These are phyloP conservation scores for Columba guinea DNA, from an alignment of 2,797 vertebrate species.

Conservation along the genomic window DNA sequence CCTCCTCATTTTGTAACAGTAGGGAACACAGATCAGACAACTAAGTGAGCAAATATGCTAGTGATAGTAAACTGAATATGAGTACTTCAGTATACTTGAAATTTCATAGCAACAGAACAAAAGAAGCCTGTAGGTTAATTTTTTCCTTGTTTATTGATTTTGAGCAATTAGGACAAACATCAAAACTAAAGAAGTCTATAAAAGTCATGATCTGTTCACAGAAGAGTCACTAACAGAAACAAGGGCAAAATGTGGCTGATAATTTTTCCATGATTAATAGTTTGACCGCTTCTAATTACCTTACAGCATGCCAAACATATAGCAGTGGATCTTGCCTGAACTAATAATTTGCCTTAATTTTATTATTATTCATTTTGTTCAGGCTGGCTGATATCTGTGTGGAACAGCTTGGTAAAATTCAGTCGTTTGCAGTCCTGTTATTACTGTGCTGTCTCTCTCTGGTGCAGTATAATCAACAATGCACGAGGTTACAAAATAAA, in stretches of 20 bases:
- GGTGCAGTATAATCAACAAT: slow-evolving; percentile 28
- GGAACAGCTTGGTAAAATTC: slow-evolving; percentile 49
- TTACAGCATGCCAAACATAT: not conserved
- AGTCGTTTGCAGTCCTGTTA: slow-evolving; percentile 8
- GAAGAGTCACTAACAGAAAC: not conserved
- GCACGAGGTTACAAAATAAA: not conserved
- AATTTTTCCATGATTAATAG: slow-evolving; percentile 20
- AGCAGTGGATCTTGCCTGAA: not conserved
- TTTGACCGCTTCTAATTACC: slow-evolving; percentile 28
- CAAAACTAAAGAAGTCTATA: not conserved
- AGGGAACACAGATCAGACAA: not conserved
- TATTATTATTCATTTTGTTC: slow-evolving; percentile 39
- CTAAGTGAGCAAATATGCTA: not conserved
- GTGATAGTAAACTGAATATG: not conserved
- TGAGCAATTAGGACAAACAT: not conserved
- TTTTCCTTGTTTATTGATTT: not conserved
- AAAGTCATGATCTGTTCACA: not conserved
- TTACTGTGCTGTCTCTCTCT: slow-evolving; percentile 18
- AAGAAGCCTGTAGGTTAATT: not conserved
- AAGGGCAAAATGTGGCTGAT: not conserved
- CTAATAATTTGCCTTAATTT: slow-evolving; percentile 55
- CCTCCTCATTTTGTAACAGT: not conserved
- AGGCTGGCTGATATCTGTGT: not conserved
- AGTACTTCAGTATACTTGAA: not conserved
- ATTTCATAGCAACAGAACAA: not conserved